Evolutionary conservation across 2,797 vertebrate genomes (phyloP), one percentile per base, ranked within the genome.

Genomic region (Sebastes kiyomatsui): DNA sequence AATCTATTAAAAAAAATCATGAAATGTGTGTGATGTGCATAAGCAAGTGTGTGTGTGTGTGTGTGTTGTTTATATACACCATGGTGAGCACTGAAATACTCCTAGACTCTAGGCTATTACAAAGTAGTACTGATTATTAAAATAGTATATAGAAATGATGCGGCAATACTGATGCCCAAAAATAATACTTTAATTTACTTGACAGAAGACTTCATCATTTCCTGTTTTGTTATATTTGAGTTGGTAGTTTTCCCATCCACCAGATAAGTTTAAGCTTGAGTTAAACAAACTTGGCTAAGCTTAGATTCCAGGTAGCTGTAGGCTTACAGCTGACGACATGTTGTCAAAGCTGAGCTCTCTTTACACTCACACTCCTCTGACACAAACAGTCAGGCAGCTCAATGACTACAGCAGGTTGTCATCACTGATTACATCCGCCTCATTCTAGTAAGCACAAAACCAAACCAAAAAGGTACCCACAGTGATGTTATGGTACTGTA

Each of bases 231-330:
- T 62, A 46, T 23, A 28, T 52, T 54, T 33, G 55, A 60, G 13
- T 33, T 9, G 14, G 5, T 23, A 12, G 13, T 27, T 52, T 61
- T 67, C 32, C 32, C 14, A 68, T 78, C n/a, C 27, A 18, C 6
- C 38, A 23, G 54, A n/a, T 38, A 16, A n/a, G 12, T 58, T 72
- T 64, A 59, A 62, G 20, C 14, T 67, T 4, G 6, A 66, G 7
- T 9, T 20, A 38, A 27, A 35, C 25, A n/a, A 32, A 68, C 28
- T 3, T 55, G 10, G 16, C 32, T 72, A 68, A 74, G 42, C 72
- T 67, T 13, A 56, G 55, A 16, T 78, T 87, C 68, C 35, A 80
- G 62, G 76, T 78, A 77, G 27, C 13, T 20, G 20, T 54, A n/a
- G 56, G 30, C 25, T 80, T 60, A 71, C 28, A 71, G 6, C 11